These are phyloP conservation scores for Brassicogethes aeneus DNA, from an alignment of 2,888 invertebrate species.

Conservation along the genomic window DNA sequence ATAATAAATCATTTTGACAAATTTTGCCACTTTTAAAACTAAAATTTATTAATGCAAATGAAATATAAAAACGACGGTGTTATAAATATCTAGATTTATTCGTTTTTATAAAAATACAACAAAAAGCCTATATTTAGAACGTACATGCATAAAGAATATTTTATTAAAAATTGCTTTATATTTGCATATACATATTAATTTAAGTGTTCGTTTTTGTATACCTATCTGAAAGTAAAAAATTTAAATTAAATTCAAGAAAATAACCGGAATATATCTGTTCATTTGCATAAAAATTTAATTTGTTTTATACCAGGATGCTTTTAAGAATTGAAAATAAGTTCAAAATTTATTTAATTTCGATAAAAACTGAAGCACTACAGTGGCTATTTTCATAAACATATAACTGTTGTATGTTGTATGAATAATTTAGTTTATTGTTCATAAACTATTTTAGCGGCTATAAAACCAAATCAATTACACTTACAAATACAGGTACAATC, in stretches of 20 bases:
- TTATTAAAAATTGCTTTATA: too few relatives aligned
- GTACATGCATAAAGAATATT: too few relatives aligned
- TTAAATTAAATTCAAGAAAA: neutral
- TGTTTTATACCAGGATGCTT: slow-evolving; percentile 1
- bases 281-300: slow-evolving; percentile 7
- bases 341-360: neutral
- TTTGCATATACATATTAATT: slow-evolving; percentile 1
- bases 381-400: too few relatives aligned
- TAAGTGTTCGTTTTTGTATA: neutral
- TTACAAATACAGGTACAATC: slow-evolving; percentile 1
- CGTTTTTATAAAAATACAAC: too few relatives aligned
- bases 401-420: slow-evolving; percentile 13
- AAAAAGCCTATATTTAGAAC: too few relatives aligned
- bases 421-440: slow-evolving; percentile 23
- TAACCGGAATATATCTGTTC: slow-evolving; percentile 10
- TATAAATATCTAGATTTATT: too few relatives aligned
- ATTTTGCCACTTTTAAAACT: too few relatives aligned
- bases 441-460: slow-evolving; percentile 19
- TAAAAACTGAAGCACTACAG: too few relatives aligned
- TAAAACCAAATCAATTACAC: slow-evolving; percentile 20
- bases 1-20: too few relatives aligned
- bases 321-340: neutral
- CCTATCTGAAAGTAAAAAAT: neutral
- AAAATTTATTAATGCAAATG: too few relatives aligned
- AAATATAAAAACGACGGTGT: too few relatives aligned